These are phyloP conservation scores for Eulemur mongoz DNA, from an alignment of 2,797 vertebrate genomes.

Conservation along the genomic window DNA sequence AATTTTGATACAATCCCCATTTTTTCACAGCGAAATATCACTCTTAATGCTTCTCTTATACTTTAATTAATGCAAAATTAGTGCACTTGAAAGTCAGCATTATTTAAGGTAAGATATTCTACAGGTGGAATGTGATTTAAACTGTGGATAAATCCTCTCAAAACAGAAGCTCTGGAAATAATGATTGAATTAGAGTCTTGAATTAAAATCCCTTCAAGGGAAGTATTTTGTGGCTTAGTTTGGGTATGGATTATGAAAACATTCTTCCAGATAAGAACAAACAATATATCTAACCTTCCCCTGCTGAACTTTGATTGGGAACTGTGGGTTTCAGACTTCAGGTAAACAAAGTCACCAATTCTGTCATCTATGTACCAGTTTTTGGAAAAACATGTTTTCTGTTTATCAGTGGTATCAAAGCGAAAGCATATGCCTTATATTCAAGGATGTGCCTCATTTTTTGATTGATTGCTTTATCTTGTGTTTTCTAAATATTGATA, in stretches of 20 bases:
- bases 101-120: slow-evolving; percentile 1
- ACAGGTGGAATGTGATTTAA: background rate
- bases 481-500: slow-evolving; percentile 8
- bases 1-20: background rate
- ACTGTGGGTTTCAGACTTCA: background rate
- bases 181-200: background rate
- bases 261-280: slow-evolving; percentile 21
- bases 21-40: slow-evolving; percentile 15
- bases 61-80: background rate
- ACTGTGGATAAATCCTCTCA: background rate
- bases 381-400: background rate
- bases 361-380: background rate
- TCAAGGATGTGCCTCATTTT: background rate
- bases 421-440: background rate
- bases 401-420: background rate
- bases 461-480: background rate
- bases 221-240: background rate
- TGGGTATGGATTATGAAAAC: background rate
- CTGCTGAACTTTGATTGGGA: background rate
- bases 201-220: background rate
- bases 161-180: background rate
- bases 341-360: background rate
- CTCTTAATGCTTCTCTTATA: background rate
- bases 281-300: background rate
- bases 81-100: background rate